Evolutionary conservation across 1,140 invertebrate genomes (phyloP), one percentile per base, ranked within the genome.

Genomic region (Maniola jurtina): DNA sequence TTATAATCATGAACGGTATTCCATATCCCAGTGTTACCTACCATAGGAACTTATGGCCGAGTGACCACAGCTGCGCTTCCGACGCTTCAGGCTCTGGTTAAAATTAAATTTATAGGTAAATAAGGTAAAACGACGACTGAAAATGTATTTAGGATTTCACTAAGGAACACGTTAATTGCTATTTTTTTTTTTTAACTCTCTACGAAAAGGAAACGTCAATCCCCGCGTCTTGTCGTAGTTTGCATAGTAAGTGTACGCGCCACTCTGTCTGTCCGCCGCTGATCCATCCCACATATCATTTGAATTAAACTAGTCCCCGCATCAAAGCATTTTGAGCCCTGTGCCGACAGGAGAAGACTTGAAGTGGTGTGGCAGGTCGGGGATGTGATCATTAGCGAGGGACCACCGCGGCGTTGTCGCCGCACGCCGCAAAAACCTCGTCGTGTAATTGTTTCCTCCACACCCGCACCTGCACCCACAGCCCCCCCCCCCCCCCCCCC

Each of bases 371-470:
- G 45, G 45, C 45, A n/a, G 0, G 48, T 2, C 2, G 5, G 10
- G 42, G 15, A 54, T 34, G 34, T 16, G 50, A 10, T 52, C 68
- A 70, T 70, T 70, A 70, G 62, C 42, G 16, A 54, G 57, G 42
- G 58, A 70, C 68, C 68, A 65, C 69, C 69, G 56, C 64, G 50
- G 65, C 47, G 68, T 45, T 38, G 55, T 45, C 61, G 57, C 60
- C 52, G 66, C 60, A 45, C 9, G 55, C 34, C 33, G 60, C 64
- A 66, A 71, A 70, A 71, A 71, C 7, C 61, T 15, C 55, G 38
- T 2, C 60, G 35, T 16, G 47, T 61, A 55, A 65, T 59, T 60
- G 64, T 65, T 52, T 65, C 63, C 47, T 59, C 25, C 56, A 35
- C 45, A 6, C 63, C 16, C n/a, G 60, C 48, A 52, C 35, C 13